Percentiles rank a stretch among this genome's conserved stretches.
These are phyloP conservation scores for Choristoneura rosaceana DNA, from an alignment of 2,888 invertebrate genomes.

Conservation along the genomic window DNA sequence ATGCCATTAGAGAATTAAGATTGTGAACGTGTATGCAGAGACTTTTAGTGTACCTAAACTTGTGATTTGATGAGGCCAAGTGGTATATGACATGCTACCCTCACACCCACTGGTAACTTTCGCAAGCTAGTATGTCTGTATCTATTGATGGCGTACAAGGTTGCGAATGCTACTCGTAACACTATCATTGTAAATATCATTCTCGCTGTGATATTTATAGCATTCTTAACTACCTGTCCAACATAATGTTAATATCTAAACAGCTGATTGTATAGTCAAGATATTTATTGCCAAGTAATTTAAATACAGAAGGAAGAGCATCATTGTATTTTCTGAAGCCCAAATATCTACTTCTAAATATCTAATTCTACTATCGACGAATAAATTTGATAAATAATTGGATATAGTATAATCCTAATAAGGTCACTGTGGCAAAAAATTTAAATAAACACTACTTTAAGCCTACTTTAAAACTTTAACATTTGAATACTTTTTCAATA, in stretches of 20 bases:
- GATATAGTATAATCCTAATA: no score
- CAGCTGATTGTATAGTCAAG: not conserved
- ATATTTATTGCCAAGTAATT: not conserved
- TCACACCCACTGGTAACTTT: not conserved
- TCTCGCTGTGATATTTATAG: conserved; percentile 45
- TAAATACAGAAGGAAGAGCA: not conserved
- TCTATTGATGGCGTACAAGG: not conserved
- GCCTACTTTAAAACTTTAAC: no score
- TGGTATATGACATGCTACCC: not conserved
- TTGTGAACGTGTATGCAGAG: not conserved
- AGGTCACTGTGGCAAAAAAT: no score
- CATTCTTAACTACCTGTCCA: conserved; percentile 25
- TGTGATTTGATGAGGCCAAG: not conserved
- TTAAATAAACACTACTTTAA: no score
- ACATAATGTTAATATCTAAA: conserved; percentile 20
- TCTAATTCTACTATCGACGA: no score
- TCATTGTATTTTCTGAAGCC: not conserved
- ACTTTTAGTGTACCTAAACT: not conserved
- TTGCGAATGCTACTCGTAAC: conserved; percentile 9
- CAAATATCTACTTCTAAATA: no score
- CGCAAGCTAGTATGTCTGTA: not conserved
- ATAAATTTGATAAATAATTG: no score
- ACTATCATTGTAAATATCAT: conserved; percentile 61
- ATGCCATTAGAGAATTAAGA: conserved; percentile 37
- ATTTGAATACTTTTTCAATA: not conserved